Base-by-base conservation (phyloP, 30 jellyfish, hydroid and myxozoan species). In the Cassiopea andromeda region DNA sequence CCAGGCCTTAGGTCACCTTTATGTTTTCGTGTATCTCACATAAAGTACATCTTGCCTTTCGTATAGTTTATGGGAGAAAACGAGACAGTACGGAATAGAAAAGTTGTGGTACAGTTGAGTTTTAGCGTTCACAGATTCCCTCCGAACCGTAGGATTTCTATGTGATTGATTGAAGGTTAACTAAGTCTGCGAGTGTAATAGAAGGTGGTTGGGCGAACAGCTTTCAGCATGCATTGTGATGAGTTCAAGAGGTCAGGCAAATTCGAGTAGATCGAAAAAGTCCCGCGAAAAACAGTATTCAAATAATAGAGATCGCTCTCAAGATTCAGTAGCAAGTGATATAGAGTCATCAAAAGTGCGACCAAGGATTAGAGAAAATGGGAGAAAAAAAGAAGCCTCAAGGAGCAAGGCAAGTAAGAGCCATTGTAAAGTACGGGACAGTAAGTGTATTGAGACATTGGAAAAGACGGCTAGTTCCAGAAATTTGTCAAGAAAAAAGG, bases 161-260 rank as follows among this genome's bases (percentile, higher is more conserved):
- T 27, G 38, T 64, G 43, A 27, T 14, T 2, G 50, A 18, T 1
- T 6, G 27, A 12, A 38, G 75, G 74, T 48, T 77, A 1, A 44
- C 8, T 1, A 54, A 59, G 58, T 18, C 81, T 81, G 44, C 66
- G 81, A 46, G 27, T 81, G 44, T 48, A 49, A 81, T 18, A 44
- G 77, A 75, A 64, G 83, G 87, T 77, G 93, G 73, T 60, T 19
- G 73, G 54, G 82, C 43, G 93, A 79, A 75, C 87, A 57, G 88
- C 57, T 69, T 80, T 80, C 96, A 89, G 96, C 96, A 89, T 89
- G 96, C 80, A 89, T 69, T 89, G 96, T 89, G 96, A 89, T 89
- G 96, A 89, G 92, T 89, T 73, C 87, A 89, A 89, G 94, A 72
- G 90, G 88, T 80, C 96, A 89, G 89, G 69, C 92, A 72, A 89